Evolutionary conservation across 2,113 vertebrate genomes (phyloP).

Genomic region (Emydura subglobosa): DNA sequence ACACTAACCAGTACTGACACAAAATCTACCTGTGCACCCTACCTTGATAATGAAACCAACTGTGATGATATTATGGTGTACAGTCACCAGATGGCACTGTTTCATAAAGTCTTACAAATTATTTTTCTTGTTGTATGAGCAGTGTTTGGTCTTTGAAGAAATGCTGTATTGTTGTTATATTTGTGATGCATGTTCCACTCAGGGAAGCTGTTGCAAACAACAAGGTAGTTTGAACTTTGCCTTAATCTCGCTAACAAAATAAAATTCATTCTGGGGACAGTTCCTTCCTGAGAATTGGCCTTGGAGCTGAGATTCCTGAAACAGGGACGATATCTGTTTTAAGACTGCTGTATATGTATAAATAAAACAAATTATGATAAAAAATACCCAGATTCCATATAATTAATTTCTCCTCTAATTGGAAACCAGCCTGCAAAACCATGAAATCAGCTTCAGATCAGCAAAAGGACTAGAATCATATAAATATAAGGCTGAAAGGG

Average conservation of each 20-base stretch:
- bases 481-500: neutral
- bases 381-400: neutral
- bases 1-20: neutral
- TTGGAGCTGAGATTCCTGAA: neutral
- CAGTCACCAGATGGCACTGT: conserved; percentile 65
- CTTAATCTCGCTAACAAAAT: neutral
- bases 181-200: neutral
- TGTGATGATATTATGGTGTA: neutral
- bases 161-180: neutral
- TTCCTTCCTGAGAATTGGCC: neutral
- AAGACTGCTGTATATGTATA: neutral
- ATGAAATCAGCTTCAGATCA: neutral
- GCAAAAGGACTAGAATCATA: neutral
- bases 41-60: neutral
- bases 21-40: neutral
- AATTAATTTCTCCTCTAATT: neutral
- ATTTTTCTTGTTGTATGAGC: neutral
- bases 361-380: neutral
- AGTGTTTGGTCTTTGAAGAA: neutral
- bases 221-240: neutral
- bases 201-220: neutral
- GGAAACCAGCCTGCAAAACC: neutral
- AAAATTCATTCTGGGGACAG: neutral
- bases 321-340: neutral
- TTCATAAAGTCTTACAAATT: neutral